These are phyloP conservation scores for Camelus bactrianus DNA, from an alignment of 2,113 vertebrate genomes.

Conservation along the genomic window DNA sequence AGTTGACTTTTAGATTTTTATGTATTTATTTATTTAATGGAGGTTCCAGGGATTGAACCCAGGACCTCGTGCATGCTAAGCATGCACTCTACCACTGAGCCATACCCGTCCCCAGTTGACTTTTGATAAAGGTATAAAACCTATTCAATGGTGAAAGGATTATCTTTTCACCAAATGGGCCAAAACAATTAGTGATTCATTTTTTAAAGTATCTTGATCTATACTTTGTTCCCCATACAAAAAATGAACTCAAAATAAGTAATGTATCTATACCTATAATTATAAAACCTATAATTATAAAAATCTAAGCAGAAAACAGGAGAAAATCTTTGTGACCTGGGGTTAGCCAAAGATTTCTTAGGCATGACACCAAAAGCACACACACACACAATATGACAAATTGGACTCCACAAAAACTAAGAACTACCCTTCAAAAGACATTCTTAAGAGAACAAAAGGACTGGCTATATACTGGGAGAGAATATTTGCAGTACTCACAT, in stretches of 20 bases:
- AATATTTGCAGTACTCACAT: not conserved
- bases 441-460: not conserved
- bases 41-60: too few species aligned
- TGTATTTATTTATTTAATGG: too few species aligned
- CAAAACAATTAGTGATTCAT: not conserved
- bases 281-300: not conserved
- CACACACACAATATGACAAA: not conserved
- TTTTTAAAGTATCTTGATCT: not conserved
- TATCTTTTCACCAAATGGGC: not conserved
- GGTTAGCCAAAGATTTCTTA: not conserved
- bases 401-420: not conserved
- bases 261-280: not conserved
- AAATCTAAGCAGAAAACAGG: not conserved
- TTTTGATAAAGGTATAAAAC: constrained; percentile 8
- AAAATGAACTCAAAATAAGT: constrained; percentile 4
- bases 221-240: not conserved
- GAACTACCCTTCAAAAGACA: not conserved
- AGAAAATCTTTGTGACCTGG: not conserved
- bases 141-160: not conserved
- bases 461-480: not conserved
- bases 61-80: too few species aligned
- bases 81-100: too few species aligned
- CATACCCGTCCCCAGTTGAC: not conserved
- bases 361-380: not conserved
- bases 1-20: not conserved